Evolutionary conservation across 2,888 invertebrate genomes (phyloP), one percentile per base, ranked within the genome.

Genomic region (Lamproptera curius): DNA sequence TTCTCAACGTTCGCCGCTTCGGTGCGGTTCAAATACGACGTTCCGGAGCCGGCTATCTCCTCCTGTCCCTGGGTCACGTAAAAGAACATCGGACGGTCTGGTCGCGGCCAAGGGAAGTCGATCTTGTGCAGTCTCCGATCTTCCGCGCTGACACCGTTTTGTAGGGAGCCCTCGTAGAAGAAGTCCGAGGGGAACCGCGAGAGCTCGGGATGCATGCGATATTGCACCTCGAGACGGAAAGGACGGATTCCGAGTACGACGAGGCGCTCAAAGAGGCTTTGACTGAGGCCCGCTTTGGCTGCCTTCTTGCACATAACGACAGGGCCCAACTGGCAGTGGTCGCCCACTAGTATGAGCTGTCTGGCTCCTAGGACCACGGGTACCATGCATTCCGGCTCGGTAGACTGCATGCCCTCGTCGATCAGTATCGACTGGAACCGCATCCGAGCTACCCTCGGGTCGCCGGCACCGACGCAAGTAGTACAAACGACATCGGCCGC

Each of bases 301-400:
- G 99, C 99, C 74, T 98, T 98, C 80, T 99, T 99, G 87, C 98
- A 99, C 98, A 99, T 98, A 0, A 99, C 99, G 0, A 99, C 99
- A 0, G 99, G 99, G 0, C 99, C 99, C 51, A 99, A 88, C 81
- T 99, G 99, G 71, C 99, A 99, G 74, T 99, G 99, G 81, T 99
- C 99, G 9, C 99, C 99, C 0, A 99, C 99, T 1, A 99, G 91
- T 56, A 99, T 98, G 43, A 99, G 88, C 78, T 99, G 99, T 61
- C 97, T 93, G 5, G 98, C 98, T 9, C 99, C 99, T 2, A 99
- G 89, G 0, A 99, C 98, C 0, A 99, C 98, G 0, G 99, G 98
- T 13, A 99, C 99, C 98, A 99, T 97, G 70, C 98, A 98, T 69
- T 99, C 98, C 0, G 98, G 98, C 71, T 97, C 96, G 0, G 98